Percentiles rank a stretch among this genome's conserved stretches.
These are phyloP conservation scores for Troglohyphantes excavatus DNA, from an alignment of 2,888 invertebrate species.

Conservation along the genomic window DNA sequence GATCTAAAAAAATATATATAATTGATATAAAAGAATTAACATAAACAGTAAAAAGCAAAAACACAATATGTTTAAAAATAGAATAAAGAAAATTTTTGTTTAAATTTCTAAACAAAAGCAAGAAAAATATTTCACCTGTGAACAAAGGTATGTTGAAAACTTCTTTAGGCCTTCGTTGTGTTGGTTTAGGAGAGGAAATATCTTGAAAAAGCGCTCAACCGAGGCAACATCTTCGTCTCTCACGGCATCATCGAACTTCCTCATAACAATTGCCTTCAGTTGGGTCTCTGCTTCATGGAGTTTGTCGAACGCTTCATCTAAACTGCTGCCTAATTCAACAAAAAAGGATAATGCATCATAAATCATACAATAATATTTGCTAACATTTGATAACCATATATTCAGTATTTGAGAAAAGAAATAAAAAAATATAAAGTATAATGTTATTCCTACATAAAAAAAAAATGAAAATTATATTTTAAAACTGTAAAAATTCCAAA, in stretches of 20 bases:
- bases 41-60: background rate
- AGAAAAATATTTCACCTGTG: constrained; percentile 85
- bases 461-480: too few relatives aligned
- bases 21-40: background rate
- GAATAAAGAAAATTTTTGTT: too few relatives aligned
- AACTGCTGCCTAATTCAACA: constrained; percentile 86
- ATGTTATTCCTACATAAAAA: too few relatives aligned
- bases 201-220: constrained; percentile 97
- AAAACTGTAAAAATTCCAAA: too few relatives aligned
- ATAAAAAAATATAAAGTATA: too few relatives aligned
- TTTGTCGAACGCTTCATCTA: constrained; percentile 88
- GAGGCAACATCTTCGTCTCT: constrained; percentile 92
- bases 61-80: too few relatives aligned
- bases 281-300: constrained; percentile 90
- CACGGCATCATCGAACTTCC: constrained; percentile 95
- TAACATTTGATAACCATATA: too few relatives aligned
- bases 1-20: too few relatives aligned
- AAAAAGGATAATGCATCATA: too few relatives aligned
- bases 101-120: background rate
- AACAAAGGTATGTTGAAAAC: constrained; percentile 92
- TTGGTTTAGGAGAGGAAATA: constrained; percentile 96
- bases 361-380: too few relatives aligned
- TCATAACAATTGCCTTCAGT: constrained; percentile 87
- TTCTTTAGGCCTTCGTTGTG: constrained; percentile 94
- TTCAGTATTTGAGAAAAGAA: too few relatives aligned